A percentile compares a stretch with the other conserved stretches of the same genome.
phyloP scores from a whole-genome alignment of 2,113 vertebrate species.

The Nesoenas mayeri region DNA sequence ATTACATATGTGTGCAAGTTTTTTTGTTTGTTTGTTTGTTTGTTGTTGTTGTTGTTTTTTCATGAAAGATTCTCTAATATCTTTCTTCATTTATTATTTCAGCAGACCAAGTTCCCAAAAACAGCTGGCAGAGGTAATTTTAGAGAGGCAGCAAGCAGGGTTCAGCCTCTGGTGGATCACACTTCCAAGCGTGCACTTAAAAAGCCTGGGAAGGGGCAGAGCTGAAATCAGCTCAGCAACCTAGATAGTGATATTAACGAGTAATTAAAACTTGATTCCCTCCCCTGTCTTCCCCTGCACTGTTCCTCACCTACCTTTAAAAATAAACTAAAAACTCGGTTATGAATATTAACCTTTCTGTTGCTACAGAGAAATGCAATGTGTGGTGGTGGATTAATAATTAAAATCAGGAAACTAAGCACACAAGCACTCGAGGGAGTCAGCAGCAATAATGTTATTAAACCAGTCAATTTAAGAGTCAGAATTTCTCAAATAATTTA shows the following conservation, averaged over 20 bases:
- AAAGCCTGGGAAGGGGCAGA: neutral
- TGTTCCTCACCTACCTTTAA: neutral
- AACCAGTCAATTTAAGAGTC: constrained; percentile 48
- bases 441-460: constrained; percentile 19
- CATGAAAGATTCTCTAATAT: neutral
- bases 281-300: neutral
- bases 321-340: neutral
- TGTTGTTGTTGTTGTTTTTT: too few species aligned
- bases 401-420: constrained; percentile 41
- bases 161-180: neutral
- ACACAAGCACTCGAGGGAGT: constrained; percentile 18
- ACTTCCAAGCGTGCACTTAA: neutral
- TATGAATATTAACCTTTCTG: constrained; percentile 47
- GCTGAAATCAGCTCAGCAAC: neutral
- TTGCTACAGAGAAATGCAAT: constrained; percentile 3
- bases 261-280: constrained; percentile 38
- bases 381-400: constrained; percentile 38
- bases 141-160: neutral
- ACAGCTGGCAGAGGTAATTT: neutral
- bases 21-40: neutral
- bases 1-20: neutral
- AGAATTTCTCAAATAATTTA: constrained; percentile 59
- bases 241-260: neutral
- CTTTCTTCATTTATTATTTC: neutral
- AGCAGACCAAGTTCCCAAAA: neutral